Conservation (phyloP, 2,113 vertebrate genomes). For the Amazona vittata region DNA sequence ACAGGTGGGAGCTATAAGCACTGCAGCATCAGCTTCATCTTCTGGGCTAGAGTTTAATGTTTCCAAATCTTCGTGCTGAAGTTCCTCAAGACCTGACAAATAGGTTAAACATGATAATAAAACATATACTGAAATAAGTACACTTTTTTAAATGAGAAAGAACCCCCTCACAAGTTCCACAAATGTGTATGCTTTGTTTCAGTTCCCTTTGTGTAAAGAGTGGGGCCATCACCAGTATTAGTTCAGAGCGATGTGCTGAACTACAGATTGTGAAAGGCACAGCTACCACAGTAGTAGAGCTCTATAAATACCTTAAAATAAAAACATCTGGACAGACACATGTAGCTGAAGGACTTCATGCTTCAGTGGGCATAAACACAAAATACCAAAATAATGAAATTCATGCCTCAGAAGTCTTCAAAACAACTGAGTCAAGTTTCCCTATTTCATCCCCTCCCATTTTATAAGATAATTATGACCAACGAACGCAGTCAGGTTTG, state of each 20-base stretch:
- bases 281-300: neutral
- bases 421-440: neutral
- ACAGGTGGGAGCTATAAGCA: neutral
- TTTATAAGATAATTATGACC: neutral
- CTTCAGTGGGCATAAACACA: neutral
- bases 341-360: neutral
- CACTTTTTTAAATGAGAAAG: neutral
- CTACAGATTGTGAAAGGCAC: neutral
- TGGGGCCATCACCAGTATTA: accelerated
- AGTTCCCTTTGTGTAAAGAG: neutral
- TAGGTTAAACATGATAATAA: neutral
- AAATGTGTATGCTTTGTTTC: neutral
- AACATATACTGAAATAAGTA: neutral
- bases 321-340: neutral
- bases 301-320: neutral
- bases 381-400: constrained; percentile 7
- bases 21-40: neutral
- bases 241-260: neutral
- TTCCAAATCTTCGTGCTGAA: neutral
- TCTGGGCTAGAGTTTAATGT: neutral
- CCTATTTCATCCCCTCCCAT: neutral
- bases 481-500: neutral
- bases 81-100: neutral
- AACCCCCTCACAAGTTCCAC: accelerated
- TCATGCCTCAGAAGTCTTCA: neutral